Base-by-base conservation (phyloP, 2,797 vertebrate genomes). In the Apodemus agrarius region DNA sequence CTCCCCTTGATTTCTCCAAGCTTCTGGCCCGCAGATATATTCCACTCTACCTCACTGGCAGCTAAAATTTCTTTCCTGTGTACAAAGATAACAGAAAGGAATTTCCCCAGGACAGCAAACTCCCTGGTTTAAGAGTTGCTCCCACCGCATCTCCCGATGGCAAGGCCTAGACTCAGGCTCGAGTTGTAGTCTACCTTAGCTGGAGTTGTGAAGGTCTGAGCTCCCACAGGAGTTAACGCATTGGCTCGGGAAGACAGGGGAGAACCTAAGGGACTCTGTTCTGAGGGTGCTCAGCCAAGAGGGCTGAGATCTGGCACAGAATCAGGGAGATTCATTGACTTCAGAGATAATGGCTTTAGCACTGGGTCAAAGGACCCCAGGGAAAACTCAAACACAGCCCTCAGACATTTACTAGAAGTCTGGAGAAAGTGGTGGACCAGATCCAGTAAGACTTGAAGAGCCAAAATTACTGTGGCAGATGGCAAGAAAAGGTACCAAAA, bases 51-150 rank as follows among this genome's bases (percentile, higher is more conserved):
- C 3, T 46, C 83, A 79, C 52, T 85, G 76, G 87, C 43, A 84
- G 57, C 43, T 96, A 69, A 92, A 75, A 67, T 93, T 80, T 93
- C 89, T 95, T 12, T 21, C 69, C 37, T 74, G 76, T 22, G 74
- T 52, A 80, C 59, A 49, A 91, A 87, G 57, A 87, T 57, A 81
- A 78, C 11, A 80, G 59, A 72, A n/a, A 95, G 61, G 43, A 79
- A 52, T 49, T 79, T 81, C 7, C 0, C 37, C 34, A 76, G 37
- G 69, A 57, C 34, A 67, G 93, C 0, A 52, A 43, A 69, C 49
- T 31, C 8, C 24, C 13, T 61, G 34, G 52, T 34, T 89, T 24
- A 63, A 82, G 88, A 93, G 82, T 34, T 72, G 16, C 59, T 80
- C 26, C 57, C 3, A 3, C 31, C 13, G 78, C 14, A n/a, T 78